Evolutionary conservation across 1,140 invertebrate genomes (phyloP), one percentile per base, ranked within the genome.

Genomic region (Philaenus spumarius): DNA sequence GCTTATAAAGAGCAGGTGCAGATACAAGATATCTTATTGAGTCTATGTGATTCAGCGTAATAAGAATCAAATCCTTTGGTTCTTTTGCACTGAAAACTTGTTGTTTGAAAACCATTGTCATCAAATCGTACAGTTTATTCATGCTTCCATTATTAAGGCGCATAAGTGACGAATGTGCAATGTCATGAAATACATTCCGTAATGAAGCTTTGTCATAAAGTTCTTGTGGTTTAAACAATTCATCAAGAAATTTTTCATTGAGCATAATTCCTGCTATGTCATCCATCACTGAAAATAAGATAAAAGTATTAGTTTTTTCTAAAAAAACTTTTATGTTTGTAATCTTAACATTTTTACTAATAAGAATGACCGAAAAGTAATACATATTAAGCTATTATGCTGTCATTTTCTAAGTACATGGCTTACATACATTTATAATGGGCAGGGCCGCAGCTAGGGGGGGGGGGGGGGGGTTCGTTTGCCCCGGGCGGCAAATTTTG

Each of bases 31-130:
- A 73, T 60, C 81, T 78, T 43, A 95, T 81, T 62, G 82, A 83
- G 67, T 90, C 87, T 61, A 96, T 73, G 73, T 97, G 95, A 67
- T 95, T 90, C 9, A 91, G 76, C 1, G 89, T 95, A 15, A 95
- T 82, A 34, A 90, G 77, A 59, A 95, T 75, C 55, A 95, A 74
- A 68, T 94, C 88, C 64, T 82, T 77, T 17, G 90, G 88, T 65
- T 82, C 80, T 12, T 75, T 72, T 60, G 78, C 78, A 15, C 82
- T 76, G 6, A 82, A 80, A 30, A 95, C 65, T 72, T 95, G 93
- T 79, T 91, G 91, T 76, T 97, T 97, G 64, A 93, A 86, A 17
- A 93, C 85, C 90, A 96, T 97, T 34, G 85, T 90, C 84, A 97
- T 97, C 55, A 98, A 76, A 72, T 97, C 94, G 78, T 93, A 97